Evolutionary conservation across 2,797 vertebrate species (phyloP).

Genomic region (Merluccius polli): DNA sequence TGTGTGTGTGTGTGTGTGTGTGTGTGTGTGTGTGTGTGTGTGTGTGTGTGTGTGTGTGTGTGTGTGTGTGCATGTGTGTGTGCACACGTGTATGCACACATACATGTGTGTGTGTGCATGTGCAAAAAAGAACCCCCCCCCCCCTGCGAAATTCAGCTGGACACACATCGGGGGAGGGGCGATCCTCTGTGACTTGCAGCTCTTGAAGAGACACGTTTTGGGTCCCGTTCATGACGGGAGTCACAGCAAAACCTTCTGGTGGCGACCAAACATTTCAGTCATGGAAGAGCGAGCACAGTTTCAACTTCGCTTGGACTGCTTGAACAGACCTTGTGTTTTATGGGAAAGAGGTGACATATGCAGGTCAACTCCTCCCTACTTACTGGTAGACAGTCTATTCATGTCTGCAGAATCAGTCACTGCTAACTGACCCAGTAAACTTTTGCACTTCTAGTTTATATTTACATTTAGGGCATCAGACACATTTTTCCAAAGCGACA

Average conservation of each 20-base stretch:
- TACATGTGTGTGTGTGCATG: slow-evolving; percentile 1
- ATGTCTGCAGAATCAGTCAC: background rate
- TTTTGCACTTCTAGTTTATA: background rate
- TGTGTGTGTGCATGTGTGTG: background rate
- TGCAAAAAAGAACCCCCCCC: background rate
- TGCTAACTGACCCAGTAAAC: background rate
- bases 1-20: slow-evolving; percentile 7
- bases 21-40: slow-evolving; percentile 3
- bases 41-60: background rate
- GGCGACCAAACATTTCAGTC: background rate
- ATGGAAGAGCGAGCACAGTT: background rate
- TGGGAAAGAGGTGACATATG: background rate
- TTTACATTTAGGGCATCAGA: too few species aligned
- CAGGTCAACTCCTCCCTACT: background rate
- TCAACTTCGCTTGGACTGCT: background rate
- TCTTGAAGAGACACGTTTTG: background rate
- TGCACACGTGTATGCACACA: too few species aligned
- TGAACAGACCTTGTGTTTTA: background rate
- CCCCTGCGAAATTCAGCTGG: background rate
- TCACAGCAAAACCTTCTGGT: background rate
- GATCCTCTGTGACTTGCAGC: background rate
- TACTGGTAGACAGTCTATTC: background rate
- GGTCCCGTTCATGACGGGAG: background rate
- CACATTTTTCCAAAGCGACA: too few species aligned
- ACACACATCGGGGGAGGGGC: background rate